Evolutionary conservation across 2,113 vertebrate species (phyloP).

Genomic region (Ciconia maguari): DNA sequence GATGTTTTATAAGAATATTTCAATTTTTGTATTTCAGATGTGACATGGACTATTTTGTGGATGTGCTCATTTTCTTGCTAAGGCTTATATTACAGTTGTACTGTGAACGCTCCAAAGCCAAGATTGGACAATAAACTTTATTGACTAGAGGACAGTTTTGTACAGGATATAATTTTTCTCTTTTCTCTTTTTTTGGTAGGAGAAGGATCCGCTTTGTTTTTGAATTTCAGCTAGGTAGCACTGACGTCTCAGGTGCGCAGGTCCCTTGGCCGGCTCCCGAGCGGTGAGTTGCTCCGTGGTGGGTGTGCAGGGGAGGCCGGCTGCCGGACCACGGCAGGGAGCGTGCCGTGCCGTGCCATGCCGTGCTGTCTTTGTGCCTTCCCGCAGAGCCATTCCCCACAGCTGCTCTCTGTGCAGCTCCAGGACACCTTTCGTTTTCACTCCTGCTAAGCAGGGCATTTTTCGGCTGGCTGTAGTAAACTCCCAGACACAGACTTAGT

Average conservation of each 20-base stretch:
- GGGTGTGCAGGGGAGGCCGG: neutral
- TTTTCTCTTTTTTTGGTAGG: neutral
- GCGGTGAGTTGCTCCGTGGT: neutral
- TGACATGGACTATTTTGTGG: neutral
- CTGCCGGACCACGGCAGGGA: neutral
- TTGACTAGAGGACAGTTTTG: neutral
- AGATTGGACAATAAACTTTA: neutral
- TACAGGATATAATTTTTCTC: neutral
- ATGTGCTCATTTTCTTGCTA: neutral
- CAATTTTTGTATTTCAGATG: neutral
- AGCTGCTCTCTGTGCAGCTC: neutral
- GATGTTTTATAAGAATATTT: neutral
- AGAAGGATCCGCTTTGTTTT: neutral
- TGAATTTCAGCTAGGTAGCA: neutral
- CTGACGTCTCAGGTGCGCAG: fast-evolving
- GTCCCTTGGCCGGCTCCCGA: neutral
- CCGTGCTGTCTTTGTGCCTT: neutral
- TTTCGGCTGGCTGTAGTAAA: neutral
- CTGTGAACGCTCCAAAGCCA: neutral
- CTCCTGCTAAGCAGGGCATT: neutral
- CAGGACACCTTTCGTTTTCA: fast-evolving
- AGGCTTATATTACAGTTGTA: neutral
- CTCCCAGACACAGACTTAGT: neutral
- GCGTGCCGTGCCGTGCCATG: neutral
- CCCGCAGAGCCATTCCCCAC: neutral